phyloP scores from a whole-genome alignment of 2,888 invertebrate species.

The Camptogramma bilineatum region DNA sequence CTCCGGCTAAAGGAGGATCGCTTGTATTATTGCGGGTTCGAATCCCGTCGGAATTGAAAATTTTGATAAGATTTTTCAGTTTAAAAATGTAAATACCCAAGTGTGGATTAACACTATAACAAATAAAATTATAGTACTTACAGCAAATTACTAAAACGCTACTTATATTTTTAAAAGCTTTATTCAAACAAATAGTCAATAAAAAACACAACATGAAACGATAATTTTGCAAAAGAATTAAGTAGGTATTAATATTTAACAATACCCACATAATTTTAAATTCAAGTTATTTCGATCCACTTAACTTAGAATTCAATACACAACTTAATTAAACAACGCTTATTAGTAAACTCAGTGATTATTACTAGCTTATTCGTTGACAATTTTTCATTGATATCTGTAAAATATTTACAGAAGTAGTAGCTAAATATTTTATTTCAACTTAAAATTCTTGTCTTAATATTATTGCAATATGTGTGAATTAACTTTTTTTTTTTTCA shows the following conservation, averaged over 20 bases:
- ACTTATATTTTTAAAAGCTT: conserved; percentile 20
- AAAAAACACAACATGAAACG: conserved; percentile 28
- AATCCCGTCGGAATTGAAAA: too few species aligned
- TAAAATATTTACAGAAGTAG: not conserved
- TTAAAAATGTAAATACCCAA: too few species aligned
- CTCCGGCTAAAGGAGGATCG: too few species aligned
- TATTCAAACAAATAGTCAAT: conserved; percentile 37
- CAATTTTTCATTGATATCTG: not conserved
- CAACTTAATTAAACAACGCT: not conserved
- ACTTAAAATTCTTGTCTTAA: not conserved
- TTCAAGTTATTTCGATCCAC: not conserved
- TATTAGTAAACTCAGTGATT: not conserved
- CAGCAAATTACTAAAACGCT: not conserved
- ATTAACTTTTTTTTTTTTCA: too few species aligned
- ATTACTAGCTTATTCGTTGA: not conserved
- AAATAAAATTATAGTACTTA: too few species aligned
- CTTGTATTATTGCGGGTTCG: too few species aligned
- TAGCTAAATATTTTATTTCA: not conserved
- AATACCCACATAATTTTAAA: not conserved
- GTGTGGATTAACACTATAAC: too few species aligned
- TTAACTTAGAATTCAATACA: not conserved
- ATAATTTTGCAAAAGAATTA: too few species aligned
- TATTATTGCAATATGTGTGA: not conserved
- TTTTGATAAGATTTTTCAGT: too few species aligned
- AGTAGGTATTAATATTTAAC: too few species aligned